Conservation (phyloP, 2,888 invertebrate genomes). For the Hydroisotoma schaefferi region DNA sequence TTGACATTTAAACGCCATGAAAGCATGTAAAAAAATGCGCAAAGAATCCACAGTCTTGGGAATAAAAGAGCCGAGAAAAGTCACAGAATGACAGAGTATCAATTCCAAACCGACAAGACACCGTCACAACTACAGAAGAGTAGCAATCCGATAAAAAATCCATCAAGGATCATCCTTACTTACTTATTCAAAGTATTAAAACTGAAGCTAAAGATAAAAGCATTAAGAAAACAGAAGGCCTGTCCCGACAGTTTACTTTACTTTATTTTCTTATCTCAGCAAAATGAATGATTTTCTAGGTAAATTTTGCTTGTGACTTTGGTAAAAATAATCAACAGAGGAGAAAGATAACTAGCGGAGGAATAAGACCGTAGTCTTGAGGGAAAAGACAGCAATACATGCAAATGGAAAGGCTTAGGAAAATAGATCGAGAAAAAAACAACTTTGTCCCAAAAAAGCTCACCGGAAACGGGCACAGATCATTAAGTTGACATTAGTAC, state of each 20-base stretch:
- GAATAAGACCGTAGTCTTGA: background rate
- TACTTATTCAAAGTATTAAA: background rate
- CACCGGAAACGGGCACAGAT: conserved; percentile 40
- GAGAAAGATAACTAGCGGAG: background rate
- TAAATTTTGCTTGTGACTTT: too few relatives aligned
- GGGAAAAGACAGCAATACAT: background rate
- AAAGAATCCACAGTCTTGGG: background rate
- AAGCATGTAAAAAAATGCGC: conserved; percentile 5
- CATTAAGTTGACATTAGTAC: conserved; percentile 38
- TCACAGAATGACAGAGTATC: conserved; percentile 5
- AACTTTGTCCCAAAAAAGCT: conserved; percentile 18
- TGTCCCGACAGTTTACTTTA: too few relatives aligned
- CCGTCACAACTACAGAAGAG: background rate
- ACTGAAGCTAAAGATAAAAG: background rate
- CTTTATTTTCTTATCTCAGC: too few relatives aligned
- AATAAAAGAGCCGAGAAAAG: conserved; percentile 3
- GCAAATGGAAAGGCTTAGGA: background rate
- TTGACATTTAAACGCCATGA: background rate
- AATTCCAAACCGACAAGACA: conserved; percentile 3
- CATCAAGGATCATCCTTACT: background rate
- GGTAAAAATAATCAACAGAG: background rate
- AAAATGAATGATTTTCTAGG: too few relatives aligned
- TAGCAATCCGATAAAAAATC: background rate
- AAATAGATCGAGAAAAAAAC: background rate
- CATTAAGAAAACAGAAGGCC: background rate